Conservation (phyloP, 64 coral and sea anemone genomes). For the Pocillopora damicornis region DNA sequence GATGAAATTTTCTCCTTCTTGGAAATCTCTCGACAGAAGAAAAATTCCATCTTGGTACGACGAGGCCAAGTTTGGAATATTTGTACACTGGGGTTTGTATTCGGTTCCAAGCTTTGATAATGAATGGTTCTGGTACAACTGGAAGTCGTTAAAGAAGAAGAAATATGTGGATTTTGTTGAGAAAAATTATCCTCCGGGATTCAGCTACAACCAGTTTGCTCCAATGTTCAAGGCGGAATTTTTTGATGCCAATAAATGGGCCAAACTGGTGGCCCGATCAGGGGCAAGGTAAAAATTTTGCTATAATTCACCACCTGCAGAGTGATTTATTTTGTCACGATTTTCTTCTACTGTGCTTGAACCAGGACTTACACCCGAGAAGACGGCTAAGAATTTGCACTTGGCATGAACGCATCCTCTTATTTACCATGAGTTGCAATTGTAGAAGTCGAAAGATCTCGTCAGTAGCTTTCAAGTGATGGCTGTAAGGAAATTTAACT, state of each 20-base stretch:
- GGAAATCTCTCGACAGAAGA: slow-evolving; percentile 49
- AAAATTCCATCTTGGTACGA: slow-evolving; percentile 52
- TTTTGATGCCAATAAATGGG: slow-evolving; percentile 51
- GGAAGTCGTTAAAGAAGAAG: neutral
- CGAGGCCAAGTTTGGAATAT: slow-evolving; percentile 71
- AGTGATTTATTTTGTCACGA: too few relatives aligned
- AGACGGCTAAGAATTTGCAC: too few relatives aligned
- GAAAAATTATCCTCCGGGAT: slow-evolving; percentile 49
- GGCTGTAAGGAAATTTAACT: too few relatives aligned
- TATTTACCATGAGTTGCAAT: too few relatives aligned
- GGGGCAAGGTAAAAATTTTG: slow-evolving; percentile 35
- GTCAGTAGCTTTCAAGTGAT: too few relatives aligned
- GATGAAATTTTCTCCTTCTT: slow-evolving; percentile 9
- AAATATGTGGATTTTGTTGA: neutral
- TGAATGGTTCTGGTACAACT: slow-evolving; percentile 65
- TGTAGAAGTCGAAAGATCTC: too few relatives aligned
- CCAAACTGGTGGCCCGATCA: slow-evolving; percentile 41
- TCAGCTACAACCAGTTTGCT: slow-evolving; percentile 49
- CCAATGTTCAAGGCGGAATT: slow-evolving; percentile 51
- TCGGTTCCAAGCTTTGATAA: slow-evolving; percentile 45
- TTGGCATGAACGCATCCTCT: too few relatives aligned
- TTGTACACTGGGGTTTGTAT: slow-evolving; percentile 65
- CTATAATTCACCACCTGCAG: too few relatives aligned
- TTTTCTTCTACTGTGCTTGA: too few relatives aligned
- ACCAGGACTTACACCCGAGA: too few relatives aligned